Base-by-base conservation (phyloP, 2,888 invertebrate genomes). In the Ophonus ardosiacus region DNA sequence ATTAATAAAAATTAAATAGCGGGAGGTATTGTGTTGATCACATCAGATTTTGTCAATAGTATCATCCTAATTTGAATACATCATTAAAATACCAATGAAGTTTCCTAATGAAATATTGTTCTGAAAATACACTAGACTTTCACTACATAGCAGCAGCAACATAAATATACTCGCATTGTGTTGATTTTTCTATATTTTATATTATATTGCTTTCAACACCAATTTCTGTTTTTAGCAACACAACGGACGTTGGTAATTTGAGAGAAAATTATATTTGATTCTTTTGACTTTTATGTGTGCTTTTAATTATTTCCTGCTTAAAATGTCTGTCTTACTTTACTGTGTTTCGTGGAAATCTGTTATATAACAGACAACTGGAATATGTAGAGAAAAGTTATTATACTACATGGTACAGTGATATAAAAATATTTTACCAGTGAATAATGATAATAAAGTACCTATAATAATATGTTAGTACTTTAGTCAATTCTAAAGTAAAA, bases 221-320 rank as follows among this genome's bases (percentile, higher is more conserved):
- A 81, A 81, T 13, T 65, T 81, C 65, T 17, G 81, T 81, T 81
- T 57, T 61, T 63, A 63, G 61, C 17, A 61, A 65, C 10, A 15
- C 51, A 65, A 21, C 63, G 81, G 65, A 81, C 43, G 65, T 65
- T 17, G 21, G 65, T 81, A 81, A 65, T 81, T 63, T 81, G 21
- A 43, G 61, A 81, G 81, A 80, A 80, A 80, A 80, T 80, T n/a
- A 80, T 31, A 38, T n/a, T 24, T 56, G 51, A 59, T 24, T 59
- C 31, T 80, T 80, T 63, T 63, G 7, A 43, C 81, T 24, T 38
- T 7, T 63, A 63, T n/a, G 13, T 51, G 61, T 78, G 78, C 17
- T 40, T 38, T 10, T 81, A 81, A 81, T 81, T 59, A 65, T 65
- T 65, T 81, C 81, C 81, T 63, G 63, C 31, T 10, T 38, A 79